phyloP scores from a whole-genome alignment of 2,113 vertebrate species.

The Tragelaphus strepsiceros region DNA sequence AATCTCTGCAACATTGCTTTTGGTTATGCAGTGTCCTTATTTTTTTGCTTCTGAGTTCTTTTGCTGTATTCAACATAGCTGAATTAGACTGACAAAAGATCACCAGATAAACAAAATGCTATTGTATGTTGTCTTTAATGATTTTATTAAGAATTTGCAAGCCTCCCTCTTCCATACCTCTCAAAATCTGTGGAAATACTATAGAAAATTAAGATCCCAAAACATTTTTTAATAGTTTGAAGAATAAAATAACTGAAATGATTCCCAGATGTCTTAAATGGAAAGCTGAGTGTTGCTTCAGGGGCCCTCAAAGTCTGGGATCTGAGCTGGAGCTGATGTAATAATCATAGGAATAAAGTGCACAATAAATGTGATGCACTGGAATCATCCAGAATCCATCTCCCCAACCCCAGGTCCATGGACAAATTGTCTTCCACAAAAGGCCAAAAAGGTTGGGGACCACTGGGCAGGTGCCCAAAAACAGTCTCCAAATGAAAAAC shows the following conservation, averaged over 20 bases:
- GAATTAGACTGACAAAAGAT: neutral
- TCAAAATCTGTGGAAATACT: neutral
- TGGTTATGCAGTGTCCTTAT: neutral
- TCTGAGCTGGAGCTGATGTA: neutral
- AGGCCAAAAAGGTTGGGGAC: neutral
- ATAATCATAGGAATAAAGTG: neutral
- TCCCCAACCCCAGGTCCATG: neutral
- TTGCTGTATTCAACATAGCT: neutral
- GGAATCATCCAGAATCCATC: neutral
- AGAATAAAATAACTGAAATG: slow-evolving; percentile 9
- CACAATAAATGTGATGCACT: neutral
- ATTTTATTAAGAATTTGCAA: slow-evolving; percentile 14
- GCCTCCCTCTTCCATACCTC: neutral
- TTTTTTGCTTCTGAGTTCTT: neutral
- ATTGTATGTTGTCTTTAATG: neutral
- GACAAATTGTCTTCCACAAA: neutral
- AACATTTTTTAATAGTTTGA: neutral
- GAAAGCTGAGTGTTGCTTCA: neutral
- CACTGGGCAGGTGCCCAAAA: neutral
- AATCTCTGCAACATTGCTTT: neutral
- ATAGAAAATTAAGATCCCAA: neutral
- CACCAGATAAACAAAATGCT: slow-evolving; percentile 1
- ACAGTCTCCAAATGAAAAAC: slow-evolving; percentile 6
- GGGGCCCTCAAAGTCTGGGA: neutral
- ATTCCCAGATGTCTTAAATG: neutral